Evolutionary conservation across 2,888 invertebrate species (phyloP).

Genomic region (Papilio demoleus): DNA sequence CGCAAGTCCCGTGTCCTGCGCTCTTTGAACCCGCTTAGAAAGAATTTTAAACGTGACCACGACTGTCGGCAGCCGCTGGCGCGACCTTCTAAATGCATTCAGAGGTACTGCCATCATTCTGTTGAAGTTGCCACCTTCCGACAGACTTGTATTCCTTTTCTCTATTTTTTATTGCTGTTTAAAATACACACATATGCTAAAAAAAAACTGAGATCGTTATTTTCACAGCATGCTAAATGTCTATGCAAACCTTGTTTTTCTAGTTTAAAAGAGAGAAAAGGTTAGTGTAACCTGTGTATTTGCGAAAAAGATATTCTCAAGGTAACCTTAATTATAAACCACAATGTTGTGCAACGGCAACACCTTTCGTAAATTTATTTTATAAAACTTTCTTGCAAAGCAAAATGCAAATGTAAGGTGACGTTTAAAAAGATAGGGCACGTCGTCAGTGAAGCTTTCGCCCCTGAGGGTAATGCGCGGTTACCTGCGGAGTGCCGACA

Average conservation of each 20-base stretch:
- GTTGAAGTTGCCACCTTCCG: too few relatives aligned
- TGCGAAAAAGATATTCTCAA: too few relatives aligned
- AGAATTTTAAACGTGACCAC: constrained; percentile 40
- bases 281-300: too few relatives aligned
- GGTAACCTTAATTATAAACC: background rate
- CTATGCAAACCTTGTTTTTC: too few relatives aligned
- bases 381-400: constrained; percentile 35
- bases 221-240: too few relatives aligned
- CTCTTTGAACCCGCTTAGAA: constrained; percentile 42
- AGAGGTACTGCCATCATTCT: background rate
- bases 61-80: background rate
- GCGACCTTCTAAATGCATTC: background rate
- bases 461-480: constrained; percentile 52
- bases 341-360: background rate
- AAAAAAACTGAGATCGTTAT: too few relatives aligned
- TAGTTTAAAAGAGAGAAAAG: too few relatives aligned
- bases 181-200: too few relatives aligned
- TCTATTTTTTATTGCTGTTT: background rate
- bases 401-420: constrained; percentile 38
- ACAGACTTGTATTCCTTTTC: constrained; percentile 3
- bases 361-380: constrained; percentile 38
- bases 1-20: background rate
- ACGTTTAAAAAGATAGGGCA: constrained; percentile 69
- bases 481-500: constrained; percentile 36
- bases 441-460: constrained; percentile 55